Percentiles rank a stretch among this genome's conserved stretches.
These are phyloP conservation scores for Holocentrus rufus DNA, from an alignment of 2,797 vertebrate species.

Conservation along the genomic window DNA sequence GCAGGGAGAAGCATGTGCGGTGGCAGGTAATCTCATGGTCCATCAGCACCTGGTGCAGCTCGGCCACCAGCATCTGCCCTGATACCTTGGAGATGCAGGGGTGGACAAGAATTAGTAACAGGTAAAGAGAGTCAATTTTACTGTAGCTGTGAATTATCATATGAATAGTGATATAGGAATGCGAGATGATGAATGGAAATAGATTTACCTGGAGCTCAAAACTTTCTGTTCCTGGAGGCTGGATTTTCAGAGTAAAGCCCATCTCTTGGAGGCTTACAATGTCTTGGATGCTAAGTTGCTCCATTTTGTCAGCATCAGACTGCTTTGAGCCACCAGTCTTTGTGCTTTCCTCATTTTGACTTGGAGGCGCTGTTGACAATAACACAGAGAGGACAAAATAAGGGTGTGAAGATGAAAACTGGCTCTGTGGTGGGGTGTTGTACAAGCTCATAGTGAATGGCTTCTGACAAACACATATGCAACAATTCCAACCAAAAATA, in stretches of 20 bases:
- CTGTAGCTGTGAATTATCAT: background rate
- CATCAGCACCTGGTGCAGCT: slow-evolving; percentile 96
- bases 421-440: background rate
- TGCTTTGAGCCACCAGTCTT: slow-evolving; percentile 63
- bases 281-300: slow-evolving; percentile 83
- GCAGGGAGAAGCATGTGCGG: slow-evolving; percentile 93
- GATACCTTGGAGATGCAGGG: slow-evolving; percentile 83
- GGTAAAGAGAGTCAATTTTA: background rate
- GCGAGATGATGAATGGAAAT: background rate
- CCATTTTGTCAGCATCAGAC: slow-evolving; percentile 68
- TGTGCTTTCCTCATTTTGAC: slow-evolving; percentile 30
- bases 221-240: slow-evolving; percentile 86
- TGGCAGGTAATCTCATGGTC: slow-evolving; percentile 93
- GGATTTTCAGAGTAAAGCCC: slow-evolving; percentile 88
- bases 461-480: background rate
- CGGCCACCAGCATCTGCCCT: slow-evolving; percentile 93
- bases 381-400: slow-evolving; percentile 9
- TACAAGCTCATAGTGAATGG: background rate
- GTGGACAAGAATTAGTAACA: background rate
- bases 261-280: slow-evolving; percentile 88
- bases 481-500: background rate
- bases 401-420: background rate
- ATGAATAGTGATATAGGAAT: background rate
- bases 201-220: slow-evolving; percentile 90
- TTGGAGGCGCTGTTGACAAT: slow-evolving; percentile 23